phyloP scores from a whole-genome alignment of 2,113 vertebrate species.

The Lophochroa leadbeateri region DNA sequence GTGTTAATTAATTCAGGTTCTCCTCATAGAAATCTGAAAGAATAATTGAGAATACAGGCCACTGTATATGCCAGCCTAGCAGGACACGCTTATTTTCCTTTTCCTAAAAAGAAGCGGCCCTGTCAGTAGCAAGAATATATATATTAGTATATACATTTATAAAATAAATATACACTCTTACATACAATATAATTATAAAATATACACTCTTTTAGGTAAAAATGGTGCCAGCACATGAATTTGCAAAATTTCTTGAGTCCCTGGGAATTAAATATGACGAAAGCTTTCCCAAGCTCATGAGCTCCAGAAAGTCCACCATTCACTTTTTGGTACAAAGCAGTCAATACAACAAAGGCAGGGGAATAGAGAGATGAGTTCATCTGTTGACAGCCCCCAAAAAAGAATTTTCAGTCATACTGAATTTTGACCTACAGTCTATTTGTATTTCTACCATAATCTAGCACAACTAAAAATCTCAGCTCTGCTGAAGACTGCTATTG shows the following conservation, averaged over 20 bases:
- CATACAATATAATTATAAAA: background rate
- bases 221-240: background rate
- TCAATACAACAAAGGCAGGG: background rate
- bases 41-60: background rate
- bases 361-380: background rate
- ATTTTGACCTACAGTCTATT: background rate
- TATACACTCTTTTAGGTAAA: background rate
- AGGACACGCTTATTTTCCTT: background rate
- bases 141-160: background rate
- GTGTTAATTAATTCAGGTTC: background rate
- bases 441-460: conserved; percentile 46
- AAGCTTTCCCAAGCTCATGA: background rate
- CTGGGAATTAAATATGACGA: background rate
- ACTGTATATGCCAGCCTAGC: background rate
- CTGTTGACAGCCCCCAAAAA: background rate
- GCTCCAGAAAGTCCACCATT: background rate
- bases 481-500: conserved; percentile 61
- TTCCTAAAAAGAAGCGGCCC: background rate
- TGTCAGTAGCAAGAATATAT: background rate
- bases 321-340: background rate
- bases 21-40: background rate
- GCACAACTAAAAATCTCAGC: conserved; percentile 14
- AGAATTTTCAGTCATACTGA: conserved; percentile 9
- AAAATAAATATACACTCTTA: background rate
- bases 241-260: background rate